phyloP scores from a whole-genome alignment of 2,888 invertebrate species.

The Trissolcus japonicus region DNA sequence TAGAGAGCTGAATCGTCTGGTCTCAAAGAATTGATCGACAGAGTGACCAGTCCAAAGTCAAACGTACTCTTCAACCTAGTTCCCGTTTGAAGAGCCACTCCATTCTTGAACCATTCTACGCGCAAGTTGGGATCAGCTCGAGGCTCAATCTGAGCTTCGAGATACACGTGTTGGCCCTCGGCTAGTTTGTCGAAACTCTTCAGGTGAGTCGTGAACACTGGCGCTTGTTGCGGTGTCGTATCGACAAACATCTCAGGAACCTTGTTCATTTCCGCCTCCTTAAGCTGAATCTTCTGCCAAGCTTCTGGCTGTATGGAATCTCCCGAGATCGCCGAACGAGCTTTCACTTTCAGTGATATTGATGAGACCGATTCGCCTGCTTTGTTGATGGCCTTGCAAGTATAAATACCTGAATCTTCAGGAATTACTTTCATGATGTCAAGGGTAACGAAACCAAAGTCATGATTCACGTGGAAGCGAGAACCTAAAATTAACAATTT shows the following conservation, averaged over 20 bases:
- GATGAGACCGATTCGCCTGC: slow-evolving; percentile 96
- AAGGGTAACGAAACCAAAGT: slow-evolving; percentile 95
- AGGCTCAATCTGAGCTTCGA: slow-evolving; percentile 94
- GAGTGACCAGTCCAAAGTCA: slow-evolving; percentile 96
- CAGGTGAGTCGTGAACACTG: slow-evolving; percentile 95
- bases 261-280: slow-evolving; percentile 94
- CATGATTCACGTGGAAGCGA: slow-evolving; percentile 92
- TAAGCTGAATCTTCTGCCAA: slow-evolving; percentile 93
- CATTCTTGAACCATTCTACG: slow-evolving; percentile 95
- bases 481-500: slow-evolving; percentile 79
- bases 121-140: slow-evolving; percentile 91
- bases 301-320: slow-evolving; percentile 93
- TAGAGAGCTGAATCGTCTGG: slow-evolving; percentile 96
- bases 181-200: slow-evolving; percentile 88
- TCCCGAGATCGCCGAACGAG: slow-evolving; percentile 86
- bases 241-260: slow-evolving; percentile 93
- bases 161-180: slow-evolving; percentile 90
- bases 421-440: slow-evolving; percentile 92
- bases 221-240: slow-evolving; percentile 91
- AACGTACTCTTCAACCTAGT: slow-evolving; percentile 94
- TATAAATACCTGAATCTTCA: slow-evolving; percentile 94
- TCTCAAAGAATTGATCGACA: slow-evolving; percentile 91
- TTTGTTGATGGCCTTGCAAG: slow-evolving; percentile 94
- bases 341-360: slow-evolving; percentile 91
- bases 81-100: slow-evolving; percentile 89